Percentiles rank a stretch among this genome's conserved stretches.
Evolutionary conservation across 2,888 invertebrate genomes (phyloP).

Genomic region (Mesorhabditis spiculigera): DNA sequence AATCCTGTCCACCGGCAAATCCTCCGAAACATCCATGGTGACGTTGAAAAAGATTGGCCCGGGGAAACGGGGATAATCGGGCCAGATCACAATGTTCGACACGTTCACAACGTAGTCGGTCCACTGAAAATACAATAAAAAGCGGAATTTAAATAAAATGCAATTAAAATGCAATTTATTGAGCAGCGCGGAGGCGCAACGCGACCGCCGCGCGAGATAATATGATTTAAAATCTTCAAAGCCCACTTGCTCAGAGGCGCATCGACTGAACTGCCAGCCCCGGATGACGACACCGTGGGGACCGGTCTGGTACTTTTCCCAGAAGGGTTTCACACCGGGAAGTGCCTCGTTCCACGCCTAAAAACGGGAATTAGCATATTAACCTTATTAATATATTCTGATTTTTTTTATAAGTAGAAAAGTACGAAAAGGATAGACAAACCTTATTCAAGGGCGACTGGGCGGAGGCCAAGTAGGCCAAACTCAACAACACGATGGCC

Average conservation of each 20-base stretch:
- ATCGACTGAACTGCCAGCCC: slow-evolving; percentile 58
- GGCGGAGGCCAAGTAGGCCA: not conserved
- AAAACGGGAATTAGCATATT: slow-evolving; percentile 41
- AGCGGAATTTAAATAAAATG: no score
- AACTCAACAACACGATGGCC: not conserved
- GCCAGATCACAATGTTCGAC: slow-evolving; percentile 58
- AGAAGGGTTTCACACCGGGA: slow-evolving; percentile 55
- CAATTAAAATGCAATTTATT: no score
- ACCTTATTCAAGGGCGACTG: not conserved
- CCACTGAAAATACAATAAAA: slow-evolving; percentile 42
- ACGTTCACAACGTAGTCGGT: slow-evolving; percentile 58
- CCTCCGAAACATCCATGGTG: slow-evolving; percentile 55
- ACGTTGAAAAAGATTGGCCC: slow-evolving; percentile 59
- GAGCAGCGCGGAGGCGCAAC: not conserved
- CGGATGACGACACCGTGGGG: slow-evolving; percentile 56
- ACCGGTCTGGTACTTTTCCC: slow-evolving; percentile 57
- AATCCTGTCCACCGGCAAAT: slow-evolving; percentile 55
- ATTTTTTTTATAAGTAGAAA: not conserved
- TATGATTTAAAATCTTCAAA: not conserved
- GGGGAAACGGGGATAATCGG: slow-evolving; percentile 58
- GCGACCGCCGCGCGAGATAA: not conserved
- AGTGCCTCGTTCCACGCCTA: slow-evolving; percentile 57
- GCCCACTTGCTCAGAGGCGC: slow-evolving; percentile 53
- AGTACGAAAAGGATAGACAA: no score
- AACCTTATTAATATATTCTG: no score